phyloP scores from a whole-genome alignment of 2,888 invertebrate genomes.

The Diarsia dahlii region DNA sequence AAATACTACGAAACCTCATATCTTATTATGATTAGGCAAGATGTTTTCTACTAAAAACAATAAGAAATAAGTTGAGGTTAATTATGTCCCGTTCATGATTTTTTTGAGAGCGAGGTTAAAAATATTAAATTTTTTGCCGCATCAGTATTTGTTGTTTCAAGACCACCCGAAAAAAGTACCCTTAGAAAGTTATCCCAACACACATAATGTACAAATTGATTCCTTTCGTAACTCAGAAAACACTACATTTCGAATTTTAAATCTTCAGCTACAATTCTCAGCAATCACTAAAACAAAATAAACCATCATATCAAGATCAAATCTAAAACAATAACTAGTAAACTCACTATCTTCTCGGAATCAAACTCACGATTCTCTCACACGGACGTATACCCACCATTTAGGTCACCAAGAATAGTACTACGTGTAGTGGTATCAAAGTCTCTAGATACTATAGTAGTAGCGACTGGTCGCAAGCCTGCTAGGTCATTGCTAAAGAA shows the following conservation, averaged over 20 bases:
- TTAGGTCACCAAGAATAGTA: conserved; percentile 49
- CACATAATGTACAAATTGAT: background rate
- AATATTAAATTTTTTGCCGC: background rate
- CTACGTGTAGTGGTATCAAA: conserved; percentile 24
- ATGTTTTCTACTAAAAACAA: background rate
- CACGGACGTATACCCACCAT: conserved; percentile 25
- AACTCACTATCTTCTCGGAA: conserved; percentile 4
- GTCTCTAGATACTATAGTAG: conserved; percentile 20
- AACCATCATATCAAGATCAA: background rate
- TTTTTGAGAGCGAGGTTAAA: background rate
- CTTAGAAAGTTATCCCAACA: background rate
- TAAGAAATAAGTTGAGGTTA: background rate
- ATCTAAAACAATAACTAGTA: conserved; percentile 13
- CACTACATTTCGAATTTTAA: too few species aligned
- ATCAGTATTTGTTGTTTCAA: background rate
- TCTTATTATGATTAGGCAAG: too few species aligned
- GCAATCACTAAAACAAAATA: background rate
- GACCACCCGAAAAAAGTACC: background rate
- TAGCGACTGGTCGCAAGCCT: conserved; percentile 9
- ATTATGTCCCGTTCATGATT: background rate
- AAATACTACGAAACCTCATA: background rate
- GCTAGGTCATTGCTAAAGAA: conserved; percentile 52
- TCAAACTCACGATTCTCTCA: conserved; percentile 27
- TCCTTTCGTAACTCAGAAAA: background rate
- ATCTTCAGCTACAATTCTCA: too few species aligned